Evolutionary conservation across 2,888 invertebrate species (phyloP).

Genomic region (Teleiodes luculella): DNA sequence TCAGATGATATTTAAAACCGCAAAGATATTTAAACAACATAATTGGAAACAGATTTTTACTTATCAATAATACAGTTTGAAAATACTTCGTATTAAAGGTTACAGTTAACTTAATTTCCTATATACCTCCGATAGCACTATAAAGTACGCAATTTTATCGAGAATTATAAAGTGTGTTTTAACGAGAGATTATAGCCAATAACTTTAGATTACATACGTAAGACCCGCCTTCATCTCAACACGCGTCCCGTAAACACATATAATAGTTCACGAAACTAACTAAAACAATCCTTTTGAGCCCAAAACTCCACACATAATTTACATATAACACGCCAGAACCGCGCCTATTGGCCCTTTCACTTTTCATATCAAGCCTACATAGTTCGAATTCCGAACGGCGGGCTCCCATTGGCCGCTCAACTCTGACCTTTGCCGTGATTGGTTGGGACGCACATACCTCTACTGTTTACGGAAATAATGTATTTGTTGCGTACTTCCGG

Average conservation of each 20-base stretch:
- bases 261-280: constrained; percentile 4
- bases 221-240: constrained; percentile 5
- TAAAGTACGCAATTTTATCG: too few species aligned
- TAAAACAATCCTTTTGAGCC: constrained; percentile 13
- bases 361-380: constrained; percentile 69
- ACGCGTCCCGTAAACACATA: background rate
- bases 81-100: too few species aligned
- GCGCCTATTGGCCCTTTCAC: constrained; percentile 69
- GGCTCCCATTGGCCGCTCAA: constrained; percentile 54
- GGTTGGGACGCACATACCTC: constrained; percentile 48
- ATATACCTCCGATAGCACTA: too few species aligned
- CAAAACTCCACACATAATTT: constrained; percentile 36
- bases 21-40: too few species aligned
- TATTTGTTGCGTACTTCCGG: constrained; percentile 22
- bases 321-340: constrained; percentile 41
- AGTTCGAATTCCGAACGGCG: constrained; percentile 60
- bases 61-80: too few species aligned
- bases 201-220: background rate
- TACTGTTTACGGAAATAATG: constrained; percentile 59
- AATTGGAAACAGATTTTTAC: too few species aligned
- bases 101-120: too few species aligned
- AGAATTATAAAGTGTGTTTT: background rate
- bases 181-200: background rate
- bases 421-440: constrained; percentile 67
- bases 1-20: too few species aligned